phyloP scores from a whole-genome alignment of 1,140 invertebrate genomes.

The Drosophila equinoxialis region DNA sequence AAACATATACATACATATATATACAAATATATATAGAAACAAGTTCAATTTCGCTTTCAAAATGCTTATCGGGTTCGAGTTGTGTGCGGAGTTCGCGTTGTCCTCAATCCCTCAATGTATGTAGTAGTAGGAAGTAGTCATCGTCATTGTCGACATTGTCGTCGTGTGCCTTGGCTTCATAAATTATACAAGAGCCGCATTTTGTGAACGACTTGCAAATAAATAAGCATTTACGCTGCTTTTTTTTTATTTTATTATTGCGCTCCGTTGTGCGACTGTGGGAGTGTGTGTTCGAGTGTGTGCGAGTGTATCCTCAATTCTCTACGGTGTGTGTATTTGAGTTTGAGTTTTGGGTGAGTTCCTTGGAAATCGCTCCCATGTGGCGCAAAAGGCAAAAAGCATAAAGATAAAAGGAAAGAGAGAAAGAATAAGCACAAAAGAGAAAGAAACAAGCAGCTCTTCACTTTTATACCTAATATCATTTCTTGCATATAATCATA shows the following conservation, averaged over 20 bases:
- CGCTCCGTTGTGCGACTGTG: slow-evolving; percentile 41
- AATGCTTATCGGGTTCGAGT: slow-evolving; percentile 52
- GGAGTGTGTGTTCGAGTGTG: slow-evolving; percentile 25
- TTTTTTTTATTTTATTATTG: slow-evolving; percentile 58
- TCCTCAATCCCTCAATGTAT: slow-evolving; percentile 7
- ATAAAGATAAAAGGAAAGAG: slow-evolving; percentile 49
- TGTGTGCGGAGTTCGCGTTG: slow-evolving; percentile 25
- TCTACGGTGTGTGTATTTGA: no score
- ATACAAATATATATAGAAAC: slow-evolving; percentile 21
- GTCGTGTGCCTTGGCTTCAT: slow-evolving; percentile 75
- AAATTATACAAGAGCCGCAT: slow-evolving; percentile 77
- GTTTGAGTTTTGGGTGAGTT: slow-evolving; percentile 24
- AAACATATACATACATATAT: neutral
- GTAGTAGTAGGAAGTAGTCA: no score
- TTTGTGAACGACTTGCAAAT: slow-evolving; percentile 78
- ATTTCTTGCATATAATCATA: slow-evolving; percentile 59
- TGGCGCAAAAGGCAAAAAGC: slow-evolving; percentile 53
- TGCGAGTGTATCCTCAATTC: slow-evolving; percentile 2
- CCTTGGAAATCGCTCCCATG: slow-evolving; percentile 74
- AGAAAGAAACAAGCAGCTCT: slow-evolving; percentile 21
- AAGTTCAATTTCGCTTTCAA: slow-evolving; percentile 72
- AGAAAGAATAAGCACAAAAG: slow-evolving; percentile 21
- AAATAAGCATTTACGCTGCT: slow-evolving; percentile 78
- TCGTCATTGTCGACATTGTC: slow-evolving; percentile 17
- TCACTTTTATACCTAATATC: slow-evolving; percentile 50